phyloP scores from a whole-genome alignment of 2,888 invertebrate species.

The Villa cingulata region DNA sequence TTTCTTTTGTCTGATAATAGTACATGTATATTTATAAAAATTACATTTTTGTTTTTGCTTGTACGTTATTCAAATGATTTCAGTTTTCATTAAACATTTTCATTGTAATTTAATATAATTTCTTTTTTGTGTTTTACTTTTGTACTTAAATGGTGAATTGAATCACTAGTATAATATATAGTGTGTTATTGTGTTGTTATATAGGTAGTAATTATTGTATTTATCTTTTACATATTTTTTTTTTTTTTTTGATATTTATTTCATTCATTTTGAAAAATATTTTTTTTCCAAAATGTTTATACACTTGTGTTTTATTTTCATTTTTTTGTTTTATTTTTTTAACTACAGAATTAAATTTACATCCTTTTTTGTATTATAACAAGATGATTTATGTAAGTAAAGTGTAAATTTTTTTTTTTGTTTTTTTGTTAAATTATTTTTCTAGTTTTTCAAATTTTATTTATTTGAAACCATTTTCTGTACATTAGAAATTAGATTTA shows the following conservation, averaged over 20 bases:
- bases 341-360: no score
- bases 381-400: no score
- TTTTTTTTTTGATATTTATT: slow-evolving; percentile 1
- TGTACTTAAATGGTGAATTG: slow-evolving; percentile 39
- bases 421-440: not conserved
- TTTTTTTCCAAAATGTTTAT: not conserved
- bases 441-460: not conserved
- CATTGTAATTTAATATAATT: not conserved
- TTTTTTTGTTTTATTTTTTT: no score
- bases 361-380: no score
- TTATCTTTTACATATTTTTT: slow-evolving; percentile 2
- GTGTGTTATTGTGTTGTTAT: slow-evolving; percentile 18
- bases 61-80: not conserved
- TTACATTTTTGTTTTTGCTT: not conserved
- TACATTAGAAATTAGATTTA: not conserved
- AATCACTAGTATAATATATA: no score
- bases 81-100: not conserved
- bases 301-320: not conserved
- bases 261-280: not conserved
- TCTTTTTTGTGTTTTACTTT: slow-evolving; percentile 17
- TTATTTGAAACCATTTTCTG: not conserved
- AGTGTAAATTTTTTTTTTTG: no score
- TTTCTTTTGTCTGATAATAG: not conserved
- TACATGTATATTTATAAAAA: not conserved
- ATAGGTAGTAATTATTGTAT: slow-evolving; percentile 8